Percentiles rank a stretch among this genome's conserved stretches.
Evolutionary conservation across 1,140 invertebrate species (phyloP).

Genomic region (Melanaphis sacchari): DNA sequence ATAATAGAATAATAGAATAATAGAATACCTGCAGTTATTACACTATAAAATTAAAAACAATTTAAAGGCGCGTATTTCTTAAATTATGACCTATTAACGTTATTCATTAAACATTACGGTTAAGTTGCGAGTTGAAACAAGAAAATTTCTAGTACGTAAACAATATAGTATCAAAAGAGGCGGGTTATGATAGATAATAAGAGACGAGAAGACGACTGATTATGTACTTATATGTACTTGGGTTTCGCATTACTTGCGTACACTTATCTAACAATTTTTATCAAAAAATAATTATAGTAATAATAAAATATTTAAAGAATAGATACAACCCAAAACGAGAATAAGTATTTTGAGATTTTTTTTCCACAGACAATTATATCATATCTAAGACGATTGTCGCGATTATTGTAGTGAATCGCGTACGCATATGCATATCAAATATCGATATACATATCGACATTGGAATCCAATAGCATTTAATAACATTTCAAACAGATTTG

Average conservation of each 20-base stretch:
- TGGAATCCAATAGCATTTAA: not conserved
- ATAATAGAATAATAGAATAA: not conserved
- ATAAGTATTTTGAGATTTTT: not conserved
- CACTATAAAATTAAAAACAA: too few species aligned
- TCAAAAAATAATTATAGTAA: not conserved
- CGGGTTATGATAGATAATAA: too few species aligned
- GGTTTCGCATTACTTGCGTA: too few species aligned
- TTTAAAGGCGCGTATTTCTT: too few species aligned
- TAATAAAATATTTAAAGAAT: not conserved
- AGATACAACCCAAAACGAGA: not conserved
- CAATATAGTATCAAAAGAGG: too few species aligned
- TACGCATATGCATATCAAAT: not conserved
- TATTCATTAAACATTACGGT: too few species aligned
- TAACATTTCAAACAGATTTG: not conserved
- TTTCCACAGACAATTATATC: not conserved
- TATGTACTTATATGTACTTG: too few species aligned
- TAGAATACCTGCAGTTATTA: too few species aligned
- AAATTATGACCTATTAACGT: too few species aligned
- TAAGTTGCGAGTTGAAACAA: too few species aligned
- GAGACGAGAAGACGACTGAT: too few species aligned
- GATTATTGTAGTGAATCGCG: not conserved
- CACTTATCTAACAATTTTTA: not conserved
- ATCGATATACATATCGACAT: not conserved
- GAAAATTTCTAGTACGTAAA: too few species aligned
- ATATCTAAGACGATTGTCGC: not conserved